Base-by-base conservation (phyloP, 1,140 invertebrate species). In the Drosophila virilis region DNA sequence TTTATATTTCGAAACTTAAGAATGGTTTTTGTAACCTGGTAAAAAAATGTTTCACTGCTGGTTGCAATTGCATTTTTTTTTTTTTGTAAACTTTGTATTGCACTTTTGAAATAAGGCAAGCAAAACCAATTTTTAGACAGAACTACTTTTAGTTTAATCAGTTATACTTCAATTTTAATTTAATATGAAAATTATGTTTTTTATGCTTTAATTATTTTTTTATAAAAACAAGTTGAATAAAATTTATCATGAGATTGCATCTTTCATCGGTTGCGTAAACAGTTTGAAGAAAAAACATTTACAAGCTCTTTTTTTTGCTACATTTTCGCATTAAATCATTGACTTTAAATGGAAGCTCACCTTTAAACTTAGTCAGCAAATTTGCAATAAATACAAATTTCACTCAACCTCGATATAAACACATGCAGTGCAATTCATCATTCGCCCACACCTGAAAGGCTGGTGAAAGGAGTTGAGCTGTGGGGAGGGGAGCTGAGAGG, bases 351-450 rank as follows among this genome's bases (percentile, higher is more conserved):
- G 50, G 58, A 89, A 70, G 50, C 42, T 66, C 64, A 84, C 77
- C 85, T 89, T 84, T 90, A 70, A 89, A 60, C 74, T 69, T 52
- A 32, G 22, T 33, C 37, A 52, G 55, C 60, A 51, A 65, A 62
- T 80, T 75, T 76, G 74, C 71, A 89, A 89, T 89, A 84, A 80
- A 89, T 73, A 71, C 80, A 79, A 74, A 71, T 77, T 77, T 51
- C 70, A 61, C 60, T 75, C 68, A 77, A 59, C 42, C 54, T 64
- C 67, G 78, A 58, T 58, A 79, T 83, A 66, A 83, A 48, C 77
- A 80, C 58, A 80, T 67, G 77, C 74, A 80, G 71, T 89, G 85
- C 85, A 89, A 89, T 89, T 84, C 84, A 89, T 89, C 84, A 89
- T 89, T 80, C 70, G 73, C 64, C 65, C 61, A 80, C 12, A 78